phyloP scores from a whole-genome alignment of 1,140 invertebrate species.

The Ceratoteleas bidentatus region DNA sequence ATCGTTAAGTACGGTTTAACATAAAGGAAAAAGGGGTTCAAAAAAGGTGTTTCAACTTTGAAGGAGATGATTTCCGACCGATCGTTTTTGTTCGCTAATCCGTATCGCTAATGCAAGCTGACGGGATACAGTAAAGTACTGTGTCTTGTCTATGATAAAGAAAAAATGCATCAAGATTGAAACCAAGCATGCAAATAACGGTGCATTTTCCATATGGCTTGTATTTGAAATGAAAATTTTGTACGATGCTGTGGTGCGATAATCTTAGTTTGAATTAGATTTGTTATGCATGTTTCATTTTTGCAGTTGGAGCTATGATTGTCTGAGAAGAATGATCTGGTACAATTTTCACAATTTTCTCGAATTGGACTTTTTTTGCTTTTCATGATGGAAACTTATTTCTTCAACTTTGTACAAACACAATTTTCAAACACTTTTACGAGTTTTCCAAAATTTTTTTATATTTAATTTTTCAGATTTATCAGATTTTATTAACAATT shows the following conservation, averaged over 20 bases:
- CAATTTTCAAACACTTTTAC: no score
- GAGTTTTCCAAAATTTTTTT: no score
- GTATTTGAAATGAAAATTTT: slow-evolving; percentile 12
- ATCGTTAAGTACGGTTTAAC: not conserved
- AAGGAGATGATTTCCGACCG: not conserved
- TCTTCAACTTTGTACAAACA: no score
- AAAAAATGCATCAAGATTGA: slow-evolving; percentile 18
- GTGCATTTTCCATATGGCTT: not conserved
- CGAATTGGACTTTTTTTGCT: no score
- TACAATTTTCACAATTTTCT: no score
- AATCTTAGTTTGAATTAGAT: not conserved
- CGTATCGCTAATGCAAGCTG: not conserved
- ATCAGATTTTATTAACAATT: no score
- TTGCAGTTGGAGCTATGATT: no score
- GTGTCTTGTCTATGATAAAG: slow-evolving; percentile 6
- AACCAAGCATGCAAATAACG: slow-evolving; percentile 22
- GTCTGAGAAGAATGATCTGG: no score
- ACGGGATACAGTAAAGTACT: not conserved
- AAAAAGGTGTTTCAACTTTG: slow-evolving; percentile 1
- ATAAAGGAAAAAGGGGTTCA: not conserved
- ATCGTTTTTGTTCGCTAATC: not conserved
- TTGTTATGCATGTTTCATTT: not conserved
- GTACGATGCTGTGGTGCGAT: not conserved
- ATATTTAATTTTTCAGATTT: no score
- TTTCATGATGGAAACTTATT: no score